Evolutionary conservation across 1,140 invertebrate species (phyloP).

Genomic region (Cyclina sinensis): DNA sequence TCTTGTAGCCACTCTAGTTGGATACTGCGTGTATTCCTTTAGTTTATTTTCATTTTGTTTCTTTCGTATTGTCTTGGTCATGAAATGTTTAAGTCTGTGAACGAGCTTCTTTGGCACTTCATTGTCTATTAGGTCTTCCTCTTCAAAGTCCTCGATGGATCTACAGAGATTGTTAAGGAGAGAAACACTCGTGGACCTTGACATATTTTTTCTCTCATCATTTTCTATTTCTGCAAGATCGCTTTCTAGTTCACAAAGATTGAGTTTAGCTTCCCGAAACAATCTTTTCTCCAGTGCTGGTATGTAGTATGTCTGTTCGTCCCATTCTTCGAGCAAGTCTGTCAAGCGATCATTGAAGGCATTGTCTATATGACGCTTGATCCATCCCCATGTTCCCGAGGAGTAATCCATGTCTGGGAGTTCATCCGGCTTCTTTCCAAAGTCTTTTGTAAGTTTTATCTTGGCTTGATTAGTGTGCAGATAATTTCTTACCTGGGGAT

Average conservation of each 20-base stretch:
- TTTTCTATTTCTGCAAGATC: constrained; percentile 55
- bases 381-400: constrained; percentile 58
- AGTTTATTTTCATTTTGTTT: constrained; percentile 46
- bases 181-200: neutral
- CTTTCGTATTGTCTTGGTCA: constrained; percentile 37
- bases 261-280: constrained; percentile 39
- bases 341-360: constrained; percentile 58
- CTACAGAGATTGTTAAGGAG: constrained; percentile 11
- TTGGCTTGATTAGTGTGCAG: constrained; percentile 45
- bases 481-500: constrained; percentile 31
- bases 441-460: constrained; percentile 52
- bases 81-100: constrained; percentile 5
- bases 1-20: constrained; percentile 19
- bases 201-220: constrained; percentile 10
- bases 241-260: constrained; percentile 50
- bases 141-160: constrained; percentile 39
- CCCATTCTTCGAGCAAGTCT: constrained; percentile 62
- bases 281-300: constrained; percentile 49
- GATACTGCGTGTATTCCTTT: constrained; percentile 22
- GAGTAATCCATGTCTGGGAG: constrained; percentile 52
- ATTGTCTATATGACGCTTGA: constrained; percentile 52
- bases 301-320: constrained; percentile 35
- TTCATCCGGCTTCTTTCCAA: constrained; percentile 54
- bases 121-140: constrained; percentile 15
- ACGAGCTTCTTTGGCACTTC: constrained; percentile 45